These are phyloP conservation scores for Drosophila histrio DNA, from an alignment of 2,888 invertebrate genomes.

Conservation along the genomic window DNA sequence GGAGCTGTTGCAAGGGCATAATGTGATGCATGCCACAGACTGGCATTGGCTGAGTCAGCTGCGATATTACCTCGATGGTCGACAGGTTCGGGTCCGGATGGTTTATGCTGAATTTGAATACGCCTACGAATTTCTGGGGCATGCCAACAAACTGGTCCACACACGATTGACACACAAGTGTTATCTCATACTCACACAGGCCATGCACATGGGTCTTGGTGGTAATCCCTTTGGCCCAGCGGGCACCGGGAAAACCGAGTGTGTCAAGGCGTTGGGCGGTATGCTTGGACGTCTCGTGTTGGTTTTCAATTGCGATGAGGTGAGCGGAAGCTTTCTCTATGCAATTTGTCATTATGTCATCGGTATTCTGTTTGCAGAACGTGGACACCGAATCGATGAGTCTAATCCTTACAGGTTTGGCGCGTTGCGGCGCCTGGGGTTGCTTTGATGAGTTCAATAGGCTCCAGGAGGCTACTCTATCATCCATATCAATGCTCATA, in stretches of 20 bases:
- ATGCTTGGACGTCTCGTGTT: constrained; percentile 96
- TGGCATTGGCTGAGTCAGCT: constrained; percentile 99
- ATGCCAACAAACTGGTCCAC: constrained; percentile 96
- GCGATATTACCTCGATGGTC: constrained; percentile 88
- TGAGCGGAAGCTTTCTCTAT: constrained; percentile 71
- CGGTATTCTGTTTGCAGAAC: constrained; percentile 86
- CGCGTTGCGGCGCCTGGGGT: constrained; percentile 98
- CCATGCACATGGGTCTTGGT: constrained; percentile 97
- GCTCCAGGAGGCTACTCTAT: constrained; percentile 95
- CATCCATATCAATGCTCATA: constrained; percentile 97
- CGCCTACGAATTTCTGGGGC: constrained; percentile 99
- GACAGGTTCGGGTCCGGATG: constrained; percentile 88
- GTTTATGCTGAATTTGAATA: constrained; percentile 97
- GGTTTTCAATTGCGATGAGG: constrained; percentile 99
- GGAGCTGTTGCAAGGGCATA: constrained; percentile 89
- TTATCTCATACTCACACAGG: constrained; percentile 98
- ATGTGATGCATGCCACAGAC: constrained; percentile 88
- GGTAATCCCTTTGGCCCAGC: constrained; percentile 99
- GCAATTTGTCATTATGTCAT: constrained; percentile 62
- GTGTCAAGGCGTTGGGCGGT: constrained; percentile 96
- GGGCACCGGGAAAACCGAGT: constrained; percentile 99
- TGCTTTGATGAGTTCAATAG: constrained; percentile 99
- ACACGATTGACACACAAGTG: constrained; percentile 98
- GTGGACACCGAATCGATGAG: constrained; percentile 98
- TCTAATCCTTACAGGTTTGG: constrained; percentile 95